phyloP scores from a whole-genome alignment of 2,113 vertebrate species.

The Poecilia latipinna region DNA sequence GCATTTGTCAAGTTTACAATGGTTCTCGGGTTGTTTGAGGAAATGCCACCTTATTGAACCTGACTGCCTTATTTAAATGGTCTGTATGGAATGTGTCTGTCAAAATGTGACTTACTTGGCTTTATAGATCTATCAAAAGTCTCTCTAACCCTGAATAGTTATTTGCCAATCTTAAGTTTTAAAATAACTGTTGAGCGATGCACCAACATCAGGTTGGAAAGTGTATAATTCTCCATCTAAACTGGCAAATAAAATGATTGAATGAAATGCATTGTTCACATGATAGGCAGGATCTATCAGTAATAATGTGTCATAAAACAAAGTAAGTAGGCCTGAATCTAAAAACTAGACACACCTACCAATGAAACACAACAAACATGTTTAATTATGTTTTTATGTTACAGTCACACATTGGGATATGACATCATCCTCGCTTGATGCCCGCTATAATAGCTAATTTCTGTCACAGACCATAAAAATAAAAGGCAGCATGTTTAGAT shows the following conservation, averaged over 20 bases:
- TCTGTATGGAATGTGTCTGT: background rate
- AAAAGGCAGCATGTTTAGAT: slow-evolving; percentile 26
- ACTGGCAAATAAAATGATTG: background rate
- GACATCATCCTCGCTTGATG: background rate
- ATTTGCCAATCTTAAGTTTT: background rate
- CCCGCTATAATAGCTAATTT: background rate
- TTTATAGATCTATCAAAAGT: background rate
- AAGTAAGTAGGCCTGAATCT: background rate
- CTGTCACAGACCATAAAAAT: slow-evolving; percentile 2
- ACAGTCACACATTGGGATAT: background rate
- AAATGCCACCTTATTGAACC: slow-evolving; percentile 17
- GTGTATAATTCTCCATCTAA: background rate
- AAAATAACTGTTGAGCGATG: background rate
- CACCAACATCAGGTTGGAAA: background rate
- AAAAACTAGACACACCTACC: background rate
- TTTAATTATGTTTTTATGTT: background rate
- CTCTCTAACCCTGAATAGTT: background rate
- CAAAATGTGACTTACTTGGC: background rate
- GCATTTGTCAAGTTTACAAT: slow-evolving; percentile 56
- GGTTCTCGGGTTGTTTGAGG: slow-evolving; percentile 54
- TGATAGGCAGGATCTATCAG: background rate
- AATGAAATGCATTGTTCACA: background rate
- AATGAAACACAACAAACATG: background rate
- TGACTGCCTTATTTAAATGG: slow-evolving; percentile 27
- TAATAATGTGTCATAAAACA: background rate